A percentile compares a stretch with the other conserved stretches of the same genome.
These are phyloP conservation scores for Platycnemis pennipes DNA, from an alignment of 2,888 invertebrate genomes.

Conservation along the genomic window DNA sequence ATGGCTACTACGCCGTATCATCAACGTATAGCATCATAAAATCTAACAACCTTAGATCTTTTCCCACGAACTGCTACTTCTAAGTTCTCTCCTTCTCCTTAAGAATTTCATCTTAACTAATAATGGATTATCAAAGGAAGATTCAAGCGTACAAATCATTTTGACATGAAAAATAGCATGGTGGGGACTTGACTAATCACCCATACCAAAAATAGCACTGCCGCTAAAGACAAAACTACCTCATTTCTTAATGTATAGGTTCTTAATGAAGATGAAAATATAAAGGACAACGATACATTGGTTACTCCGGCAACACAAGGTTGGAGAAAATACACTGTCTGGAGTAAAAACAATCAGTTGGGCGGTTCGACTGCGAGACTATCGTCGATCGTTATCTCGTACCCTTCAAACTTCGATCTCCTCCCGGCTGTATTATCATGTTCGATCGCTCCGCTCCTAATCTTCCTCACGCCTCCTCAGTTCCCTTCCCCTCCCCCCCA, in stretches of 20 bases:
- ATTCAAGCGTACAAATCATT: not conserved
- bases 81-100: not conserved
- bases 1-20: too few species aligned
- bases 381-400: conserved; percentile 2
- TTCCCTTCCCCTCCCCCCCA: not conserved
- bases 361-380: not conserved
- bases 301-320: not conserved
- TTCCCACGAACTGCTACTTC: too few species aligned
- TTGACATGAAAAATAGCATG: not conserved
- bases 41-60: too few species aligned
- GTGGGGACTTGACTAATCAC: not conserved
- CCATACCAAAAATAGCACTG: not conserved
- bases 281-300: not conserved
- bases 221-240: not conserved
- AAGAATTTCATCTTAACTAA: not conserved
- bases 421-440: conserved; percentile 13
- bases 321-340: not conserved
- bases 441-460: conserved; percentile 39
- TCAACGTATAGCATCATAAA: too few species aligned
- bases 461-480: not conserved
- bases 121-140: not conserved
- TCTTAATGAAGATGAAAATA: conserved; percentile 11
- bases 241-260: not conserved
- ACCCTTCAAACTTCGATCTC: conserved; percentile 25
- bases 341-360: conserved; percentile 21